These are phyloP conservation scores for Holacanthella duospinosa DNA, from an alignment of 2,888 invertebrate species.

Conservation along the genomic window DNA sequence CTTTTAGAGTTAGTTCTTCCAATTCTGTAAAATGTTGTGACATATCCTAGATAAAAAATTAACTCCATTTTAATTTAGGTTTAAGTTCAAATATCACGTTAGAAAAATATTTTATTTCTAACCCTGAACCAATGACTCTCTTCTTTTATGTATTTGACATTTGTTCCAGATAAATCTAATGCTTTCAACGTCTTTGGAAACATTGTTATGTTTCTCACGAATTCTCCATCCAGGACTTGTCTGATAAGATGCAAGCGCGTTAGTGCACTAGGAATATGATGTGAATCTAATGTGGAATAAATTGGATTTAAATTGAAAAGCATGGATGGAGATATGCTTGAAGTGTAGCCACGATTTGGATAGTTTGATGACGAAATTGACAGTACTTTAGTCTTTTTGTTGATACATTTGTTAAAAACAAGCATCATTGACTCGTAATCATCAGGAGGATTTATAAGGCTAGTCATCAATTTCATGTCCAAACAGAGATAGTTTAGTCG, in stretches of 20 bases:
- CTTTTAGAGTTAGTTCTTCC: conserved; percentile 31
- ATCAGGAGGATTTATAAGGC: conserved; percentile 26
- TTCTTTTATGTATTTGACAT: conserved; percentile 23
- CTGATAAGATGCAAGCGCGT: conserved; percentile 27
- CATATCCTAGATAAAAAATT: conserved; percentile 19
- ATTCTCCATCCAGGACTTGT: conserved; percentile 24
- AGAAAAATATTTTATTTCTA: not conserved
- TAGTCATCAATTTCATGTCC: conserved; percentile 28
- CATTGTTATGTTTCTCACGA: conserved; percentile 21
- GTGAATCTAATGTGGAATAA: not conserved
- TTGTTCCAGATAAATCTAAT: conserved; percentile 28
- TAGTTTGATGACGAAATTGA: conserved; percentile 23
- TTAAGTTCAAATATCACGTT: no score
- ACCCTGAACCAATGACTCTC: conserved; percentile 27
- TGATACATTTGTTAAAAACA: conserved; percentile 18
- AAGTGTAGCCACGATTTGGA: conserved; percentile 23
- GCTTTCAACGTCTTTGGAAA: conserved; percentile 27
- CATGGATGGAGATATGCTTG: conserved; percentile 28
- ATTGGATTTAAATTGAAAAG: not conserved
- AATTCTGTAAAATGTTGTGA: conserved; percentile 17
- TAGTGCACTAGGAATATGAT: conserved; percentile 8
- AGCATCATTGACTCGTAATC: conserved; percentile 21
- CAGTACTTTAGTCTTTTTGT: conserved; percentile 18
- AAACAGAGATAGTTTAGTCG: conserved; percentile 25
- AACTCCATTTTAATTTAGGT: conserved; percentile 1